Percentiles rank a stretch among this genome's conserved stretches.
Conservation (phyloP, 2,888 invertebrate species). For the Colostygia pectinataria region DNA sequence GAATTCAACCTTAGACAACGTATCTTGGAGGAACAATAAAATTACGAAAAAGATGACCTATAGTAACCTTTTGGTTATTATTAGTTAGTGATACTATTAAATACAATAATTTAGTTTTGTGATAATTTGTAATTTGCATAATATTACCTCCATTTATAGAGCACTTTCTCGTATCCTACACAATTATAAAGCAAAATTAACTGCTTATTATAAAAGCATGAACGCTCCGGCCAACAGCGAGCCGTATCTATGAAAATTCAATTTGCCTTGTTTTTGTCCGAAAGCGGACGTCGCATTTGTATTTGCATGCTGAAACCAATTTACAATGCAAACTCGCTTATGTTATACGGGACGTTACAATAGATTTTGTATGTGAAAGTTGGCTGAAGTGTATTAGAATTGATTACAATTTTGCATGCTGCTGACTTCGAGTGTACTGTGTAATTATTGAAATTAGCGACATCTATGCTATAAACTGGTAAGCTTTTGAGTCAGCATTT, state of each 20-base stretch:
- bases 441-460: constrained; percentile 13
- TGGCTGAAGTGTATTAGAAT: constrained; percentile 31
- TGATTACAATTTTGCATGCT: constrained; percentile 13
- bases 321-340: constrained; percentile 76
- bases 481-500: no score
- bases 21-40: no score
- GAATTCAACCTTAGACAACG: no score
- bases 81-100: no score
- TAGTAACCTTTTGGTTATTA: no score
- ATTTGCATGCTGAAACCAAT: constrained; percentile 73
- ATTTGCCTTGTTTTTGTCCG: constrained; percentile 69
- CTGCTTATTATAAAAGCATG: constrained; percentile 37
- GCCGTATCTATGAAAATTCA: constrained; percentile 71
- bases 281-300: constrained; percentile 57
- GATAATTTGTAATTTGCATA: no score
- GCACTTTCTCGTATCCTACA: no score
- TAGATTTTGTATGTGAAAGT: constrained; percentile 36
- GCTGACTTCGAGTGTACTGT: background rate
- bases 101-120: no score
- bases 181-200: constrained; percentile 28
- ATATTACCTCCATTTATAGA: no score
- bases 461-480: constrained; percentile 13
- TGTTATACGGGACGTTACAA: constrained; percentile 47
- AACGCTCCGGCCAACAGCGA: constrained; percentile 17
- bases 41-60: no score